These are phyloP conservation scores for Prochilodus magdalenae DNA, from an alignment of 2,113 vertebrate genomes.

Conservation along the genomic window DNA sequence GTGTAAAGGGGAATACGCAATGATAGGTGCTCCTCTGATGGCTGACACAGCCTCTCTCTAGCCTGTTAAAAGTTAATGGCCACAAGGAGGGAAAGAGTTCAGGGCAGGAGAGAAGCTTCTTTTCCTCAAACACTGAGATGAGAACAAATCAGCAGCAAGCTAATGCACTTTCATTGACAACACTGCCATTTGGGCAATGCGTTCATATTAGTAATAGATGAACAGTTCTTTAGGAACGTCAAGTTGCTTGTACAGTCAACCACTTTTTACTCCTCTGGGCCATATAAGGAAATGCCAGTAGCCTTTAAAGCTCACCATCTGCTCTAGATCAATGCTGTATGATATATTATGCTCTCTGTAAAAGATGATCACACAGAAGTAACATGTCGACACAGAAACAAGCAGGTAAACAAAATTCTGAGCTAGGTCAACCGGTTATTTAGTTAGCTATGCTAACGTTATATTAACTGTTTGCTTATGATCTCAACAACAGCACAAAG, in stretches of 20 bases:
- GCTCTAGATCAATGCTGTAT: not conserved
- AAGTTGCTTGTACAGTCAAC: not conserved
- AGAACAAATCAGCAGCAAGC: not conserved
- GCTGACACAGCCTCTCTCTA: constrained; percentile 3
- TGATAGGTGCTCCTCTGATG: constrained; percentile 13
- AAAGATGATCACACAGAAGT: not conserved
- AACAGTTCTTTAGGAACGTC: constrained; percentile 9
- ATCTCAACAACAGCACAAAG: too few relatives aligned
- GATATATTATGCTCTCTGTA: not conserved
- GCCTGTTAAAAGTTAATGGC: constrained; percentile 12
- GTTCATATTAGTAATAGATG: not conserved
- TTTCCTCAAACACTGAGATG: not conserved
- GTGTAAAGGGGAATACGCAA: not conserved
- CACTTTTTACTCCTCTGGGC: constrained; percentile 21
- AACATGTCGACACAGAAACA: not conserved
- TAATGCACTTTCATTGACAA: constrained; percentile 12
- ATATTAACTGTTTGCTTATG: too few relatives aligned
- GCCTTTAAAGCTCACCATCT: constrained; percentile 10
- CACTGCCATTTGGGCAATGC: constrained; percentile 8
- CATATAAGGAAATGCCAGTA: not conserved
- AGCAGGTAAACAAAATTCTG: not conserved
- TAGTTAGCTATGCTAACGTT: too few relatives aligned
- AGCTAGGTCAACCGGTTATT: too few relatives aligned
- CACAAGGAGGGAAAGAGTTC: not conserved
- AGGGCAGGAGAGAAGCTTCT: not conserved